These are phyloP conservation scores for Luperina nickerlii DNA, from an alignment of 2,888 invertebrate species.

Conservation along the genomic window DNA sequence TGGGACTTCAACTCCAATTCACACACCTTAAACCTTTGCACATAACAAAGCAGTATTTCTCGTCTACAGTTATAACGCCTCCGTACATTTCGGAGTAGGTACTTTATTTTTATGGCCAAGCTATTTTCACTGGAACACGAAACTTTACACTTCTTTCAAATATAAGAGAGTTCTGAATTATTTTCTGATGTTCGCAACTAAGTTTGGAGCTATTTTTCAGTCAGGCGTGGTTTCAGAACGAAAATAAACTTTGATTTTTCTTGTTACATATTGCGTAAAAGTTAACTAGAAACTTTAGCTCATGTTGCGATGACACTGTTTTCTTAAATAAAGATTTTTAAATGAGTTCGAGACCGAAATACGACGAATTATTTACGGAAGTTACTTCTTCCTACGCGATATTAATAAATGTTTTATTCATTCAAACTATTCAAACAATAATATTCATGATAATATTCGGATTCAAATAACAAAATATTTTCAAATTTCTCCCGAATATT, in stretches of 20 bases:
- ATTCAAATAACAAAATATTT: background rate
- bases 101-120: slow-evolving; percentile 49
- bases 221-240: background rate
- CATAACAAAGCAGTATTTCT: slow-evolving; percentile 37
- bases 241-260: slow-evolving; percentile 14
- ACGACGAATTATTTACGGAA: background rate
- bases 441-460: background rate
- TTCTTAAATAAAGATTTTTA: background rate
- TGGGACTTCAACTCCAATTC: no score
- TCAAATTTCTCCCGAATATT: background rate
- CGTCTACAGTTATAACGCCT: slow-evolving; percentile 4
- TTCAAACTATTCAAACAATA: no score
- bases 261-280: slow-evolving; percentile 12
- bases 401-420: background rate
- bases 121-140: slow-evolving; percentile 24
- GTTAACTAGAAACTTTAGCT: background rate
- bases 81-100: slow-evolving; percentile 16
- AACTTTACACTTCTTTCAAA: slow-evolving; percentile 53
- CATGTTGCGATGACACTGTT: no score
- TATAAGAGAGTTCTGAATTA: slow-evolving; percentile 43
- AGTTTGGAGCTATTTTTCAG: slow-evolving; percentile 52
- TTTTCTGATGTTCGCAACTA: slow-evolving; percentile 34
- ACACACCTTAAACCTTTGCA: no score
- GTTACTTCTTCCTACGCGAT: background rate
- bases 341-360: background rate